phyloP scores from a whole-genome alignment of 2,888 invertebrate genomes.

The Rutpela maculata region DNA sequence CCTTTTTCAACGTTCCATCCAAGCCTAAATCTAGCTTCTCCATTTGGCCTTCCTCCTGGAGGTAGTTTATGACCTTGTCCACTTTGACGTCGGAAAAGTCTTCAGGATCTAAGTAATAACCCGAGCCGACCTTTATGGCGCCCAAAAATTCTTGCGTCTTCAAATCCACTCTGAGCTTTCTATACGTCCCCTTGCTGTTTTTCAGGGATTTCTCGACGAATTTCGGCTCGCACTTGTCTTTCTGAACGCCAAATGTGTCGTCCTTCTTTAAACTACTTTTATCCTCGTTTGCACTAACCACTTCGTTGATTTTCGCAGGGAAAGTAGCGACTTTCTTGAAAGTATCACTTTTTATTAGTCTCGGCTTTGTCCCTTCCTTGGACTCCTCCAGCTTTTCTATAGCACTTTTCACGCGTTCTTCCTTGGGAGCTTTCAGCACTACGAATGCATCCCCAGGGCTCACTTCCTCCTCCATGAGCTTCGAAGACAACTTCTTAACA shows the following conservation, averaged over 20 bases:
- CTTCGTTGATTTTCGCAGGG: not conserved
- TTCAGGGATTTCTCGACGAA: constrained; percentile 52
- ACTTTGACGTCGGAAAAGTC: constrained; percentile 53
- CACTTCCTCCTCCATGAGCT: constrained; percentile 43
- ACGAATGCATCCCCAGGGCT: constrained; percentile 55
- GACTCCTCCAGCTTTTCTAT: constrained; percentile 57
- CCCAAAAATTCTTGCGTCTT: constrained; percentile 60
- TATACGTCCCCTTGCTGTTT: constrained; percentile 37
- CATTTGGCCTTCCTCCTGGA: constrained; percentile 39
- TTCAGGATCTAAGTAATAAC: constrained; percentile 53
- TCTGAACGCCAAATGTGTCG: constrained; percentile 56
- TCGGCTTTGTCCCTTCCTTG: constrained; percentile 44
- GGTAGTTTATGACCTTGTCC: constrained; percentile 47
- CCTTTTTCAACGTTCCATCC: constrained; percentile 47
- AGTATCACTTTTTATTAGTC: constrained; percentile 54
- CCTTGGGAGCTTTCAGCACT: constrained; percentile 54
- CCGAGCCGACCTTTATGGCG: constrained; percentile 44
- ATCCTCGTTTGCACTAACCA: not conserved
- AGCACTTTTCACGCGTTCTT: constrained; percentile 57
- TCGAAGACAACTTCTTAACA: constrained; percentile 38
- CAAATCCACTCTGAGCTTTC: constrained; percentile 52
- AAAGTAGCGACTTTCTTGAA: constrained; percentile 45
- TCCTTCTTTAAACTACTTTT: constrained; percentile 1
- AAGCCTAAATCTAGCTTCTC: constrained; percentile 32
- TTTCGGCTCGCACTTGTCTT: constrained; percentile 59